Base-by-base conservation (phyloP, 2,113 vertebrate genomes). In the Aspidoscelis tigris region DNA sequence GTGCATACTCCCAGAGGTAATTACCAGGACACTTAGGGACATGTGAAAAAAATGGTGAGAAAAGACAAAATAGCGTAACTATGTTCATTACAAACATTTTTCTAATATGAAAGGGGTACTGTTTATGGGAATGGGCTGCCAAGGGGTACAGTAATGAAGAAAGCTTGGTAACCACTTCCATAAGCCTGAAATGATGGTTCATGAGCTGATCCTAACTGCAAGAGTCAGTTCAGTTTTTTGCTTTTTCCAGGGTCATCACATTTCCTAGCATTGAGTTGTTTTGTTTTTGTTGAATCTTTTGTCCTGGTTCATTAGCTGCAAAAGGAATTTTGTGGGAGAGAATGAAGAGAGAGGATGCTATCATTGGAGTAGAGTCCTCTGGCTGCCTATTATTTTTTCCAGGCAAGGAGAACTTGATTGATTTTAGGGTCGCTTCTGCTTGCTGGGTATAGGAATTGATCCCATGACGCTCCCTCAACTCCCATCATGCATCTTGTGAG, bases 401-500 rank as follows among this genome's bases (percentile, higher is more conserved):
- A 78, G 69, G 21, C 9, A 58, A 33, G 68, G 33, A 43, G 4
- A 24, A 41, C 4, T 44, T 84, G 50, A 24, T 55, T 18, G 26
- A 47, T 78, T 5, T 24, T 64, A 3, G 24, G 4, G 22, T 71
- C 61, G 47, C 24, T 22, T 58, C 74, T 83, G 41, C 65, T 80
- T 3, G 18, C 1, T 66, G n/a, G 21, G 41, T 26, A 7, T 33
- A 12, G 26, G 14, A 61, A 24, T 70, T 71, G 41, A 44, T 84
- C 77, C 74, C 65, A 18, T 70, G 66, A 24, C 76, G 86, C 43
- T 16, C 4, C 76, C 86, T 93, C 85, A 87, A 58, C 88, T 50
- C 0, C 0, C 44, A 69, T 69, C 89, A 76, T 81, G 73, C 88
- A 86, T n/a, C 26, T 78, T 22, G 81, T n/a, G 47, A 76, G 58